Percentiles rank a stretch among this genome's conserved stretches.
phyloP scores from a whole-genome alignment of 2,113 vertebrate genomes.

The Oryzias melastigma region DNA sequence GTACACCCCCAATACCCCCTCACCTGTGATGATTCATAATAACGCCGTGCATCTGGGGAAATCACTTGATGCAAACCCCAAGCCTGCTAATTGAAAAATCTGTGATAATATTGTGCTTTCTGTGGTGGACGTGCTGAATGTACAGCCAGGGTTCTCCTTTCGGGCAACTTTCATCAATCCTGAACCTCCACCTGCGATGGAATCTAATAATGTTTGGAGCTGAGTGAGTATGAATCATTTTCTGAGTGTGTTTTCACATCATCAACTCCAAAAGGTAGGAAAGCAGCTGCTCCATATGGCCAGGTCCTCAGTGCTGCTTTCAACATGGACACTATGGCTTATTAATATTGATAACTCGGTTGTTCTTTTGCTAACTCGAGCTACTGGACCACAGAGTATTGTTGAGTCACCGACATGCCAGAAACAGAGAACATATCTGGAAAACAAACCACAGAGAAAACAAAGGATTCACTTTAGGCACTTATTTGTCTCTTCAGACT shows the following conservation, averaged over 20 bases:
- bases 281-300: slow-evolving; percentile 15
- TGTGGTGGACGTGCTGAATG: slow-evolving; percentile 7
- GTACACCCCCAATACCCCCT: background rate
- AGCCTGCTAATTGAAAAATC: slow-evolving; percentile 20
- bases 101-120: slow-evolving; percentile 18
- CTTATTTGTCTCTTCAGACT: background rate
- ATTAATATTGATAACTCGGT: slow-evolving; percentile 41
- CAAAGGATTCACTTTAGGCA: background rate
- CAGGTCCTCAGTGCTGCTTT: background rate
- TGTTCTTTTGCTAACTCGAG: slow-evolving; percentile 13
- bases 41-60: slow-evolving; percentile 18
- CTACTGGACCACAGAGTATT: slow-evolving; percentile 23
- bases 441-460: slow-evolving; percentile 17
- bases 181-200: too few species aligned
- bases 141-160: background rate
- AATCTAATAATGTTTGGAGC: background rate
- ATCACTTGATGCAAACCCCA: slow-evolving; percentile 13
- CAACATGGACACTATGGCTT: slow-evolving; percentile 7
- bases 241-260: background rate
- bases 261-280: background rate
- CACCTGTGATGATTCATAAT: background rate
- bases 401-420: slow-evolving; percentile 39
- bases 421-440: slow-evolving; percentile 12
- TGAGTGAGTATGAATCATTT: background rate
- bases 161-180: slow-evolving; percentile 6